Evolutionary conservation across 2,113 vertebrate species (phyloP), one percentile per base, ranked within the genome.

Genomic region (Globicephala melas): DNA sequence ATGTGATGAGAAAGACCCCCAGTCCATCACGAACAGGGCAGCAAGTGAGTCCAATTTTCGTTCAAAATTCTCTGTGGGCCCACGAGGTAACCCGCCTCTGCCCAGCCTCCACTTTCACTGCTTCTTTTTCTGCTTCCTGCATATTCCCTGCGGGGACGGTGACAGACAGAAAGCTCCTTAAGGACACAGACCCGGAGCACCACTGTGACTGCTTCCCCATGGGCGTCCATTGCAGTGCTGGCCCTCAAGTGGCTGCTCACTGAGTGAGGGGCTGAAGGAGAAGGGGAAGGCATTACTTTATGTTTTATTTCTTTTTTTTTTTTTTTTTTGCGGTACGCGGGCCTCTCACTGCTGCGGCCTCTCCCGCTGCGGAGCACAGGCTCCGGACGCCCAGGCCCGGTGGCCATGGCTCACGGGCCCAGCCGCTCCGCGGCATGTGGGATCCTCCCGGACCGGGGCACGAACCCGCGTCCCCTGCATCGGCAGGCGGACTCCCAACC

Each of bases 101-200:
- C 65, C 21, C 3, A 5, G 55, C 55, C 53, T 88, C 33, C 38
- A 44, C 10, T 7, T 38, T 38, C 5, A 11, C 60, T 77, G 6
- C 38, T 13, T 14, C 38, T 89, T 38, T 50, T 21, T 26, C 55
- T 23, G 26, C 55, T 73, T 86, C 23, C 88, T 36, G 4, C 7
- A 0, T 13, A 0, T 6, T 79, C 20, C 79, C n/a, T 1, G 4
- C 18, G 23, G 68, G 20, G 25, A 1, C 20, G 2, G 58, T 20
- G 38, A 76, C 60, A 6, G 8, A 6, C 18, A 25, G 55, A 38
- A 91, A 65, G 82, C 26, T 82, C 20, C 11, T 3, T 15, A 47
- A 67, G 21, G 25, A 82, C 36, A 63, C 55, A 79, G 88, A 11
- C 76, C 4, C 76, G 2, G 47, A 17, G 15, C 5, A 5, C 20